phyloP scores from a whole-genome alignment of 2,888 invertebrate genomes.

The Nomada ruficornis region DNA sequence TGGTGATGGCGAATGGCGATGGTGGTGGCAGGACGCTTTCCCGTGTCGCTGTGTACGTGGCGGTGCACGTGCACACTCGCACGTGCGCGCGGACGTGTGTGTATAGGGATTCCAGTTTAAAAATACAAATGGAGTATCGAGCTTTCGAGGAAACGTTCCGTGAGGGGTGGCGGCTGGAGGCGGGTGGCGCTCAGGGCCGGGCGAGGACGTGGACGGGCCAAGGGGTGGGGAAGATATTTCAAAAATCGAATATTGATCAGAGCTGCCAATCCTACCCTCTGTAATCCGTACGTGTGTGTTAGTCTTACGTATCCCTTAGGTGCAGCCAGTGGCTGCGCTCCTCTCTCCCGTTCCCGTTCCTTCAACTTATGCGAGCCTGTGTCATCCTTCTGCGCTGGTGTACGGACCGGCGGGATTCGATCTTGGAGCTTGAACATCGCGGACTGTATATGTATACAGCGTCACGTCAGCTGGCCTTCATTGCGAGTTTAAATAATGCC shows the following conservation, averaged over 20 bases:
- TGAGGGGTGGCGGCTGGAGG: constrained; percentile 65
- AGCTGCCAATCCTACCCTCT: constrained; percentile 83
- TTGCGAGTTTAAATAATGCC: constrained; percentile 18
- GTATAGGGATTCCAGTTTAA: constrained; percentile 83
- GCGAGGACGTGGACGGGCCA: constrained; percentile 68
- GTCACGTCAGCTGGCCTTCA: constrained; percentile 11
- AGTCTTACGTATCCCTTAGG: constrained; percentile 74
- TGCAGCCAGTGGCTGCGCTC: constrained; percentile 69
- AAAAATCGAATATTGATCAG: constrained; percentile 84
- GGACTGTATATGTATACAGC: not conserved
- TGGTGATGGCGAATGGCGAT: constrained; percentile 81
- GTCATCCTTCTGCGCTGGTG: constrained; percentile 42
- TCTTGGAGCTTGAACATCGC: constrained; percentile 3
- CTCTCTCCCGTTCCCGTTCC: constrained; percentile 55
- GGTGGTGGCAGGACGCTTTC: constrained; percentile 77
- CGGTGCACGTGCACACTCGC: constrained; percentile 22
- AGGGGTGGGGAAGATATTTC: constrained; percentile 81
- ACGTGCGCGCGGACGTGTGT: constrained; percentile 61
- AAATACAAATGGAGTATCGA: constrained; percentile 84
- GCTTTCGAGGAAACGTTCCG: constrained; percentile 79
- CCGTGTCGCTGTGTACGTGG: constrained; percentile 56
- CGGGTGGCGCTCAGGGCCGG: constrained; percentile 71
- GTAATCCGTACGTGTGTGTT: constrained; percentile 79
- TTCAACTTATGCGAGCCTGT: constrained; percentile 59
- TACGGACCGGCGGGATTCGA: constrained; percentile 3